These are phyloP conservation scores for Catagonus wagneri DNA, from an alignment of 2,113 vertebrate species.

Conservation along the genomic window DNA sequence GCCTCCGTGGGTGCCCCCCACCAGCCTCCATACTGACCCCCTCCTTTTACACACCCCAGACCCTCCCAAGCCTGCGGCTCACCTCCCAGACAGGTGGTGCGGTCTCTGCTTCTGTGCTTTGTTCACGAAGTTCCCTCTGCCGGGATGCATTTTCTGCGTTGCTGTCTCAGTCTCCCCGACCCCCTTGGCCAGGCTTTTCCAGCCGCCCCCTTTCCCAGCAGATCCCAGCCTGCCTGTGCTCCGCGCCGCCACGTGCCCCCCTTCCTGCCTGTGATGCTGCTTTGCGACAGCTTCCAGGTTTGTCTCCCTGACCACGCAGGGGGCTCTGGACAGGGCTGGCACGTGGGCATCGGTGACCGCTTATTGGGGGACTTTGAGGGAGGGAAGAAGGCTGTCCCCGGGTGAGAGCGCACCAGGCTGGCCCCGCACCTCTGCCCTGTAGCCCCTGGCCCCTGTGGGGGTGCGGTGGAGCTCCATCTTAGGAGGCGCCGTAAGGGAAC, in stretches of 20 bases:
- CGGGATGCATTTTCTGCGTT: not conserved
- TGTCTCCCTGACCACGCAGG: not conserved
- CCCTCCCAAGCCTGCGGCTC: not conserved
- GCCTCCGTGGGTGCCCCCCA: too few relatives aligned
- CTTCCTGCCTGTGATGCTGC: not conserved
- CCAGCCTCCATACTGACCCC: not conserved
- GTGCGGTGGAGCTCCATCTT: not conserved
- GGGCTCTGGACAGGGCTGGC: not conserved
- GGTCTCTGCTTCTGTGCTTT: too few relatives aligned
- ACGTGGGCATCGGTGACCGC: not conserved
- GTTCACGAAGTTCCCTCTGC: not conserved
- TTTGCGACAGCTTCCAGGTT: not conserved
- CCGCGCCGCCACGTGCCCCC: not conserved
- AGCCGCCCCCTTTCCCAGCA: too few relatives aligned
- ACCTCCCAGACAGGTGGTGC: not conserved
- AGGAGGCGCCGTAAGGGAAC: not conserved
- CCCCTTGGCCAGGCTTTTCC: not conserved
- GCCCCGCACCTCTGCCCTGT: accelerated
- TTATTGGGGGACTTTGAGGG: too few relatives aligned
- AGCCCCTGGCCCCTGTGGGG: not conserved
- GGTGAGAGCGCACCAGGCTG: not conserved
- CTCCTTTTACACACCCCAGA: not conserved
- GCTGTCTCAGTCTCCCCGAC: not conserved
- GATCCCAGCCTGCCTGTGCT: not conserved
- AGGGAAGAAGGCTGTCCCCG: not conserved